Conservation (phyloP, 2,888 invertebrate genomes). For the Cotesia congregata region DNA sequence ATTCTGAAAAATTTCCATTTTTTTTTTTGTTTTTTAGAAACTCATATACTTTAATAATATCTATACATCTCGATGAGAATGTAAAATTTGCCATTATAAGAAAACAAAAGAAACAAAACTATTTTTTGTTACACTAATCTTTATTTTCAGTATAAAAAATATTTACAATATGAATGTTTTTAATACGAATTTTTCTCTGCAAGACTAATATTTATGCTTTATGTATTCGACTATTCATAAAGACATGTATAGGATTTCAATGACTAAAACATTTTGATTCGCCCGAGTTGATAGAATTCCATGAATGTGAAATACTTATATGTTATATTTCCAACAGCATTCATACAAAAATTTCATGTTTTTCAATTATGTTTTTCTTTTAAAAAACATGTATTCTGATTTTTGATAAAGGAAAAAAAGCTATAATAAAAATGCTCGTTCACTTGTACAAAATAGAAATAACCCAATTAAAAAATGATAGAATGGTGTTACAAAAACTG, state of each 20-base stretch:
- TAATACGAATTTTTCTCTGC: background rate
- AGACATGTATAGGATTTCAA: conserved; percentile 16
- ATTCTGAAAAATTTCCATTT: too few relatives aligned
- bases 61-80: too few relatives aligned
- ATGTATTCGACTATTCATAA: conserved; percentile 11
- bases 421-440: too few relatives aligned
- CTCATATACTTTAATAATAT: too few relatives aligned
- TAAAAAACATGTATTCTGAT: conserved; percentile 2
- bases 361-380: conserved; percentile 53
- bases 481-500: too few relatives aligned
- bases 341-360: conserved; percentile 54
- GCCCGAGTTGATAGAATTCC: conserved; percentile 60
- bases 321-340: conserved; percentile 51
- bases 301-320: conserved; percentile 62
- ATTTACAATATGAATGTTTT: background rate
- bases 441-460: too few relatives aligned
- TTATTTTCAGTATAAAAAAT: too few relatives aligned
- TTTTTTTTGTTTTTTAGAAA: too few relatives aligned
- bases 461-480: too few relatives aligned
- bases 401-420: background rate
- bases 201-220: background rate
- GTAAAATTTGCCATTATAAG: too few relatives aligned
- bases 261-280: conserved; percentile 59
- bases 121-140: too few relatives aligned
- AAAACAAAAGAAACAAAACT: too few relatives aligned